Evolutionary conservation across 2,797 vertebrate genomes (phyloP), one percentile per base, ranked within the genome.

Genomic region (Leptoclinus maculatus): DNA sequence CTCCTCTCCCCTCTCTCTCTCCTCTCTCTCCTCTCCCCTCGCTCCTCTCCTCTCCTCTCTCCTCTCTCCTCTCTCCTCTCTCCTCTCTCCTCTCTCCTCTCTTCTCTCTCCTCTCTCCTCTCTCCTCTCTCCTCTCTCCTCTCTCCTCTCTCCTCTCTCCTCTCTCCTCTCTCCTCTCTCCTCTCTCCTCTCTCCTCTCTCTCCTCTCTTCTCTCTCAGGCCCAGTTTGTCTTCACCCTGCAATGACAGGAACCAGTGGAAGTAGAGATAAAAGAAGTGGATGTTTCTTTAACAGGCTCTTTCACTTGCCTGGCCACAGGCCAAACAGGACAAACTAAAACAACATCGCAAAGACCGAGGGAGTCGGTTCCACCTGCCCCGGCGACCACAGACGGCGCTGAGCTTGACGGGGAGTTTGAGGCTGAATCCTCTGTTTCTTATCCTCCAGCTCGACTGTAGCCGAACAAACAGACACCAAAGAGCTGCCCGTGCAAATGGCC

Each of bases 251-350:
- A 90, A 88, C 66, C 66, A 69, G 63, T 71, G 74, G 69, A 82
- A 82, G 76, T 25, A 56, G 41, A 85, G 60, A 39, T 78, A 45
- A 84, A 85, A 87, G 54, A 86, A 74, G 19, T 32, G 21, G 77
- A 68, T 75, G 63, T 21, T n/a, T n/a, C n/a, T 16, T 16, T 14
- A 45, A 32, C 29, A n/a, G n/a, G n/a, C n/a, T 12, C 38, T 39
- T 39, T 86, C 74, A 36, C 57, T 79, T n/a, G 49, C 63, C 71
- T 85, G 85, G 84, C 84, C 84, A 79, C 63, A 23, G 36, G 74
- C 84, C 86, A 79, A 86, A 84, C 70, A 86, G 75, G 74, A 82
- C 73, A 62, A 82, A 76, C 71, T 72, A 74, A 88, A 63, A 83
- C 66, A 74, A 67, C 63, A 57, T 29, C 68, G 75, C 77, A 85